phyloP scores from a whole-genome alignment of 2,888 invertebrate species.

The Caradrina clavipalpis region DNA sequence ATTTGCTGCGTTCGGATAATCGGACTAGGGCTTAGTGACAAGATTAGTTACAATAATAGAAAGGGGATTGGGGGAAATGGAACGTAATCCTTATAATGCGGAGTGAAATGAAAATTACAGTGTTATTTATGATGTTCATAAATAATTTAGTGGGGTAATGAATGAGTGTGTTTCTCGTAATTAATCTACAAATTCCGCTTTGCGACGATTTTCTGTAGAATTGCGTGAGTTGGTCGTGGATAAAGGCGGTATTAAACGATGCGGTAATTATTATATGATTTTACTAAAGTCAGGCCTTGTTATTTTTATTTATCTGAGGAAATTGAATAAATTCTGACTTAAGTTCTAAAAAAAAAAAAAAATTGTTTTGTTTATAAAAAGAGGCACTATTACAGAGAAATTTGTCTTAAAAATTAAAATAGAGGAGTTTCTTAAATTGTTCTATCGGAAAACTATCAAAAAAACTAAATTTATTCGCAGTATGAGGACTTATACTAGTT shows the following conservation, averaged over 20 bases:
- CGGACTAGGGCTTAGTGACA: constrained; percentile 87
- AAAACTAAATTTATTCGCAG: too few relatives aligned
- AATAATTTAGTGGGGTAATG: constrained; percentile 49
- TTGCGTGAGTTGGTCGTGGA: not conserved
- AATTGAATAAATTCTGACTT: too few relatives aligned
- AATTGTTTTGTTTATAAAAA: too few relatives aligned
- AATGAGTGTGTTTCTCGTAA: constrained; percentile 47
- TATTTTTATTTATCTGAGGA: too few relatives aligned
- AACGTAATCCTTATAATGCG: constrained; percentile 78
- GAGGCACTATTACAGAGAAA: too few relatives aligned
- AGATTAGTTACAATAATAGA: constrained; percentile 86
- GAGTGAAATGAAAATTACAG: constrained; percentile 81
- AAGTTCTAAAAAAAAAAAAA: too few relatives aligned
- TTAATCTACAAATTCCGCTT: constrained; percentile 29
- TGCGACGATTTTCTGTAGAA: constrained; percentile 5
- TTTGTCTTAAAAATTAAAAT: too few relatives aligned
- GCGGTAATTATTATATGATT: not conserved
- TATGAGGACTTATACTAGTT: too few relatives aligned
- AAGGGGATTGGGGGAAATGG: constrained; percentile 77
- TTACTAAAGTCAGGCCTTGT: too few relatives aligned
- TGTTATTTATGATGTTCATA: constrained; percentile 62
- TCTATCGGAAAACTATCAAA: too few relatives aligned
- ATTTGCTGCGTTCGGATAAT: constrained; percentile 81
- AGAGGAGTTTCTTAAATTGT: too few relatives aligned
- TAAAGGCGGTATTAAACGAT: not conserved